phyloP scores from a whole-genome alignment of 2,113 vertebrate species.

The Spea bombifrons region DNA sequence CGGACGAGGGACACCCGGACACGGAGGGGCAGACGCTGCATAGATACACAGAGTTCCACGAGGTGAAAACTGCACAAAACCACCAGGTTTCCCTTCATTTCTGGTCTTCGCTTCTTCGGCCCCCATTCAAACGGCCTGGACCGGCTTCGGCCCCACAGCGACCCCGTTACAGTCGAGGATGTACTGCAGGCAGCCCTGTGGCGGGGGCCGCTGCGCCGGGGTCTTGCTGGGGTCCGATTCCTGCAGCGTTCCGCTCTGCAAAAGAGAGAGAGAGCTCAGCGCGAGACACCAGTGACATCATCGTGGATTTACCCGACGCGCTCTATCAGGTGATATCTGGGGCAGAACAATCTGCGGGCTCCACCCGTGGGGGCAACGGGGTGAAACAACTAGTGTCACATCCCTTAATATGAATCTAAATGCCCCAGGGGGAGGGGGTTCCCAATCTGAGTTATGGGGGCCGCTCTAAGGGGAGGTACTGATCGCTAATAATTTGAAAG shows the following conservation, averaged over 20 bases:
- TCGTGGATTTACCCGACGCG: too few relatives aligned
- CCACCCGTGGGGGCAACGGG: too few relatives aligned
- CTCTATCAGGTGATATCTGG: too few relatives aligned
- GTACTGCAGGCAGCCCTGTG: constrained; percentile 96
- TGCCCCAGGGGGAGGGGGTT: too few relatives aligned
- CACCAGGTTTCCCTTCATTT: constrained; percentile 51
- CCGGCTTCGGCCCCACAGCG: constrained; percentile 81
- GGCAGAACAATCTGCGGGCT: not conserved
- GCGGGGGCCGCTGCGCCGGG: constrained; percentile 83
- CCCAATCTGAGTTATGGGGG: too few relatives aligned
- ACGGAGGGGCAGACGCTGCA: constrained; percentile 82
- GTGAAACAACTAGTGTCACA: too few relatives aligned
- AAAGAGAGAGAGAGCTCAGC: constrained; percentile 61
- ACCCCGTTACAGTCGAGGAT: constrained; percentile 90
- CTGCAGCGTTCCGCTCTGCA: constrained; percentile 82
- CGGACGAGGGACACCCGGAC: constrained; percentile 71
- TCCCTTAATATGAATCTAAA: too few relatives aligned
- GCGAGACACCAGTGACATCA: too few relatives aligned
- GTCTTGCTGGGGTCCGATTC: constrained; percentile 86
- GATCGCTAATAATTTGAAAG: too few relatives aligned
- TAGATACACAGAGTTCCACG: constrained; percentile 87
- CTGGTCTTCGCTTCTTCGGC: constrained; percentile 60
- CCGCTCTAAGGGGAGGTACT: too few relatives aligned
- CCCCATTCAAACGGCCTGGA: constrained; percentile 81
- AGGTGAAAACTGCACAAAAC: constrained; percentile 63